Conservation (phyloP, 1,140 invertebrate genomes). For the Drosophila micromelanica region DNA sequence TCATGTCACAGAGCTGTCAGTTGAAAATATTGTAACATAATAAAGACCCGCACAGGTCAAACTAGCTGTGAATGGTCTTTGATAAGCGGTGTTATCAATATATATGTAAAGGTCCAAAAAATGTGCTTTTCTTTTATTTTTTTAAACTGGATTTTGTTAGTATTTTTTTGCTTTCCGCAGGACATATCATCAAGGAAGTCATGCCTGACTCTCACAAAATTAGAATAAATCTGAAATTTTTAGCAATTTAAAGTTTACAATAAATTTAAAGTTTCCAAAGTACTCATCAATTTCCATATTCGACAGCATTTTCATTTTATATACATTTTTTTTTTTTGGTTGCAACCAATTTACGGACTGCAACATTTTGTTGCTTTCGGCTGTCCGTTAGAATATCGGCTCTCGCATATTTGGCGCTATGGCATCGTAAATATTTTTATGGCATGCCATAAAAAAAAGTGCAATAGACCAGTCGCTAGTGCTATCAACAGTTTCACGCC, state of each 20-base stretch:
- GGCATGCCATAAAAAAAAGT: slow-evolving; percentile 40
- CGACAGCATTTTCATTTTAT: not conserved
- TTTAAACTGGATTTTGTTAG: not conserved
- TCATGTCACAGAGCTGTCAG: slow-evolving; percentile 32
- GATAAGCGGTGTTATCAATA: slow-evolving; percentile 11
- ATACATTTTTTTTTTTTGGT: slow-evolving; percentile 6
- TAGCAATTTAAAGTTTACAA: no score
- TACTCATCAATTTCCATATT: slow-evolving; percentile 31
- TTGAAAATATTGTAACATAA: slow-evolving; percentile 9
- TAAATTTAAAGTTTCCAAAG: slow-evolving; percentile 1
- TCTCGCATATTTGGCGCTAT: slow-evolving; percentile 51
- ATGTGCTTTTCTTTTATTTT: not conserved
- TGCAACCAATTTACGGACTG: slow-evolving; percentile 14
- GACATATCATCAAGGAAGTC: no score
- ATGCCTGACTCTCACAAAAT: no score
- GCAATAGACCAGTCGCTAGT: slow-evolving; percentile 41
- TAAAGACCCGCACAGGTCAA: slow-evolving; percentile 28
- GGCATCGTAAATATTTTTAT: slow-evolving; percentile 54
- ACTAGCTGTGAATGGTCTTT: slow-evolving; percentile 24
- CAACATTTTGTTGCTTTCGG: slow-evolving; percentile 7
- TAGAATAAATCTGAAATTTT: no score
- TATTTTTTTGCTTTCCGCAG: not conserved
- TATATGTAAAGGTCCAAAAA: not conserved
- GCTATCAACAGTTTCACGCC: slow-evolving; percentile 57
- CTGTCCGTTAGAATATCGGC: slow-evolving; percentile 40